Evolutionary conservation across 2,113 vertebrate genomes (phyloP).

Genomic region (Psammodynastes pulverulentus): DNA sequence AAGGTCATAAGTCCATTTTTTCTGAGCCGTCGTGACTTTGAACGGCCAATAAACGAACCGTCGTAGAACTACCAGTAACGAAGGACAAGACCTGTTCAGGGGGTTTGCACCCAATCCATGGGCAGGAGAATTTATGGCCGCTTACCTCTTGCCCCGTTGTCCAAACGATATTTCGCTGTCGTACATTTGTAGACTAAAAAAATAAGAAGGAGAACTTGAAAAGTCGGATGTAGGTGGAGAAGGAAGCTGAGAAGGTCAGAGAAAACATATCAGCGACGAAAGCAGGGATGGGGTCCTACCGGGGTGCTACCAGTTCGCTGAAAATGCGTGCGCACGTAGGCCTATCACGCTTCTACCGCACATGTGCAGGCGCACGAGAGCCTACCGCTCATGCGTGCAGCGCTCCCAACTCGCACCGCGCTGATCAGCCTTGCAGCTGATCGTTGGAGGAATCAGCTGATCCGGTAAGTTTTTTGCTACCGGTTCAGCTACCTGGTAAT

Average conservation of each 20-base stretch:
- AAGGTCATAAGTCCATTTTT: background rate
- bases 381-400: no score
- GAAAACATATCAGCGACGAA: no score
- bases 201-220: background rate
- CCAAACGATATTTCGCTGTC: background rate
- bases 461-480: no score
- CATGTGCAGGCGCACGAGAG: no score
- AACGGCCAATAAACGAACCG: background rate
- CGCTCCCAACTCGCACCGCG: no score
- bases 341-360: no score
- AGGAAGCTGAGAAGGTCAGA: background rate
- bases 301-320: no score
- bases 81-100: background rate
- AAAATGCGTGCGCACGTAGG: no score
- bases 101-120: background rate
- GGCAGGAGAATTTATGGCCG: background rate
- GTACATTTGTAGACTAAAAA: background rate
- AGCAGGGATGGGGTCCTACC: no score
- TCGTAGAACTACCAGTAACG: background rate
- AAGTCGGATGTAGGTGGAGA: background rate
- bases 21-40: background rate
- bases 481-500: no score
- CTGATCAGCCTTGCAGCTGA: no score
- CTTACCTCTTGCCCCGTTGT: slow-evolving; percentile 9
- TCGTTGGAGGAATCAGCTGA: no score